These are phyloP conservation scores for Neria commutata DNA, from an alignment of 2,888 invertebrate genomes.

Conservation along the genomic window DNA sequence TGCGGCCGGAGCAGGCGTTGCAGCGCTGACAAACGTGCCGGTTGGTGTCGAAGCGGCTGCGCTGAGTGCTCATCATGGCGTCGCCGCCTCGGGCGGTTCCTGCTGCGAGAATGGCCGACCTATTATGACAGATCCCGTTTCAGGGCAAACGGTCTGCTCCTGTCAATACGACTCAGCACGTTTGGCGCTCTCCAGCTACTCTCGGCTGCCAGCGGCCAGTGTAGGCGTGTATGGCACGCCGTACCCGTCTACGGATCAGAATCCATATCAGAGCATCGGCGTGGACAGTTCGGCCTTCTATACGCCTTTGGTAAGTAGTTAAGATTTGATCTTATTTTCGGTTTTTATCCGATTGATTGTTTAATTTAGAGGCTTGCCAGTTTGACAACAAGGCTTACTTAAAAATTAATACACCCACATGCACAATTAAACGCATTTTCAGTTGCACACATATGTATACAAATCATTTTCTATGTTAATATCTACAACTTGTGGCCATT, in stretches of 20 bases:
- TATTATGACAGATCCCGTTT: constrained; percentile 90
- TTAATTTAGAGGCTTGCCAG: background rate
- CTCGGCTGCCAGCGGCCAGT: constrained; percentile 77
- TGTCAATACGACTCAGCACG: constrained; percentile 92
- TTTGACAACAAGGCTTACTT: too few relatives aligned
- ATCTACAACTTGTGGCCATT: background rate
- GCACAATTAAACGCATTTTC: background rate
- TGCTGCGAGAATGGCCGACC: constrained; percentile 93
- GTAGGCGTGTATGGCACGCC: constrained; percentile 85
- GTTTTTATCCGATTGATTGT: too few relatives aligned
- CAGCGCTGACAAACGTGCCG: constrained; percentile 13
- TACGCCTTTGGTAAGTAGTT: constrained; percentile 89
- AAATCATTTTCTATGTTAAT: background rate
- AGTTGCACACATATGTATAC: background rate
- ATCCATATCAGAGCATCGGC: constrained; percentile 90
- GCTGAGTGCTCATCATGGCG: constrained; percentile 27
- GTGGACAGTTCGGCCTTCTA: constrained; percentile 95
- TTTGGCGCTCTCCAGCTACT: constrained; percentile 82
- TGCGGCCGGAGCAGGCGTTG: constrained; percentile 43
- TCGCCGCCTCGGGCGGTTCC: constrained; percentile 53
- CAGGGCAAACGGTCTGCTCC: constrained; percentile 91
- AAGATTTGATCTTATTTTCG: constrained; percentile 33
- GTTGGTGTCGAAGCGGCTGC: constrained; percentile 36
- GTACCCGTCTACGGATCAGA: constrained; percentile 89
- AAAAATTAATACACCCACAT: too few relatives aligned